These are phyloP conservation scores for Hyperoplus immaculatus DNA, from an alignment of 2,797 vertebrate genomes.

Conservation along the genomic window DNA sequence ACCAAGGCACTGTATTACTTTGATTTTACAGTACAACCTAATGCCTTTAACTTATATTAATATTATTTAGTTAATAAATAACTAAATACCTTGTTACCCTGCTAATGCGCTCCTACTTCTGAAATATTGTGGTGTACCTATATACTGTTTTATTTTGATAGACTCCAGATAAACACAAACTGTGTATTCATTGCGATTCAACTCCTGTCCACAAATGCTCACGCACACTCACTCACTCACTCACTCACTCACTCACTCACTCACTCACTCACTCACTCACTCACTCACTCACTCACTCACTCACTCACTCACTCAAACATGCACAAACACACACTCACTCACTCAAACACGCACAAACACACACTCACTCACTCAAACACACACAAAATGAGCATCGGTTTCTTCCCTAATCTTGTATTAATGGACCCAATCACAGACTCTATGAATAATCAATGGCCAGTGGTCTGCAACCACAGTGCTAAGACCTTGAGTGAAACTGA, in stretches of 20 bases:
- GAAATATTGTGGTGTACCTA: conserved; percentile 41
- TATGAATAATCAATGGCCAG: conserved; percentile 90
- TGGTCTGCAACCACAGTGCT: conserved; percentile 83
- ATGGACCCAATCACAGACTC: conserved; percentile 87
- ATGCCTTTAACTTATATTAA: conserved; percentile 19
- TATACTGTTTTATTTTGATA: conserved; percentile 50
- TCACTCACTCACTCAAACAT: conserved; percentile 17
- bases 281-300: conserved; percentile 46
- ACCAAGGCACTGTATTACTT: conserved; percentile 31
- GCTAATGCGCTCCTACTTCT: conserved; percentile 17
- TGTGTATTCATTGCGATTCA: conserved; percentile 71
- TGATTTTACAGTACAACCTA: conserved; percentile 17
- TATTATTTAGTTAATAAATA: conserved; percentile 40
- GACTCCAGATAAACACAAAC: conserved; percentile 65
- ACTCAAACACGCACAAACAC: conserved; percentile 17
- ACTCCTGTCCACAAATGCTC: conserved; percentile 53
- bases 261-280: conserved; percentile 38
- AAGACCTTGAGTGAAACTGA: conserved; percentile 85
- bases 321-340: conserved; percentile 29
- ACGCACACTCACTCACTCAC: conserved; percentile 22
- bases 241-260: conserved; percentile 18
- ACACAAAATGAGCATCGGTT: conserved; percentile 80
- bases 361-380: conserved; percentile 38
- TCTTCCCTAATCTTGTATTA: conserved; percentile 86
- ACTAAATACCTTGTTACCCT: conserved; percentile 14